Conservation (phyloP, 2,888 invertebrate species). For the Poecilobothrus nobilitatus region DNA sequence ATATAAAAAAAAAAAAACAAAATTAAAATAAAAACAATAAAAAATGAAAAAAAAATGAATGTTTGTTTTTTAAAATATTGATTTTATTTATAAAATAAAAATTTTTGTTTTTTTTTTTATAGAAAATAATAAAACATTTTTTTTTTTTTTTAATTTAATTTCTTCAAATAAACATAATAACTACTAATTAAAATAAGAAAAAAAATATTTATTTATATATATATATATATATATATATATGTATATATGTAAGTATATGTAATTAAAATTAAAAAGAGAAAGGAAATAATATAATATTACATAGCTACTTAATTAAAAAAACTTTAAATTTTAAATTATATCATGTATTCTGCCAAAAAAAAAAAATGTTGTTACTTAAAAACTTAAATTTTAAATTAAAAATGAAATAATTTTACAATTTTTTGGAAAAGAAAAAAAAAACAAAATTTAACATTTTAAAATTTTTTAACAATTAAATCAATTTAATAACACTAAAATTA, state of each 20-base stretch:
- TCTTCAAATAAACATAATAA: constrained; percentile 6
- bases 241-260: too few species aligned
- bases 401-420: background rate
- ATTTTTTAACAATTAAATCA: too few species aligned
- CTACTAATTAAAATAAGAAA: background rate
- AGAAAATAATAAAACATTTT: background rate
- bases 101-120: background rate
- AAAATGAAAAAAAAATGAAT: background rate
- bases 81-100: constrained; percentile 4
- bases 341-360: too few species aligned
- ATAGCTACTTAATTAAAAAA: too few species aligned
- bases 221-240: too few species aligned
- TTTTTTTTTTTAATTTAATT: background rate
- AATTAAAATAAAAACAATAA: background rate
- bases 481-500: too few species aligned
- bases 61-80: background rate
- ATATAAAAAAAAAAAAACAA: background rate
- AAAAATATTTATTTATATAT: background rate
- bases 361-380: too few species aligned
- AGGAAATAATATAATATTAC: too few species aligned
- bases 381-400: background rate
- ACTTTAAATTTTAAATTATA: too few species aligned
- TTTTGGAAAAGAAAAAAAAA: too few species aligned
- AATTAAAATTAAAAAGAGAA: too few species aligned
- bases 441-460: too few species aligned